Base-by-base conservation (phyloP, 2,888 invertebrate species). In the Drosophila prostipennis region DNA sequence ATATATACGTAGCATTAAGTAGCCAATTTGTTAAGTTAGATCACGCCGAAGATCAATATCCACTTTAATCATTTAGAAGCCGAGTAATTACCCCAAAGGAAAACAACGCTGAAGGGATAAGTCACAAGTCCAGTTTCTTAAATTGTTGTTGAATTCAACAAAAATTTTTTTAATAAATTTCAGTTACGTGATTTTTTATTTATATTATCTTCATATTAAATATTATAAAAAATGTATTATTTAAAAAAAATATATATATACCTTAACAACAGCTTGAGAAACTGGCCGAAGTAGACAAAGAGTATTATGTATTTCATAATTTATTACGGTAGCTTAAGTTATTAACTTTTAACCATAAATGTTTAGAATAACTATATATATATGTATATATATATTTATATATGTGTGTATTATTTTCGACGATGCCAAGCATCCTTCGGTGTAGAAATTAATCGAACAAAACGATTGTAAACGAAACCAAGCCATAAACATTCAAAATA, bases 401-500 rank as follows among this genome's bases (percentile, higher is more conserved):
- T 73, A 69, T 64, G 73, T 54, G 59, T 74, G 63, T 79, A 59
- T 53, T 56, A 59, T 76, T 55, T 72, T 69, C 49, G 54, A 75
- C 40, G 74, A 78, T 83, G 87, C 84, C 71, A 76, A 87, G 89
- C 87, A 84, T 80, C 78, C 29, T 40, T 75, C 65, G 49, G 42
- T 49, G 42, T 53, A 72, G 36, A 72, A 37, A 46, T 63, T 53
- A 43, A 42, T 37, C 55, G 37, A 39, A 39, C 37, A n/a, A 54
- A 26, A 39, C 26, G 57, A 57, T 55, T 58, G 39, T 32, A 65
- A 40, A 37, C 39, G 32, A 87, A 81, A 74, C 72, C 65, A 81
- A 85, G 81, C 87, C 81, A 87, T 81, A 80, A 78, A 84, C 54
- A 87, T 72, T 74, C 64, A 84, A 85, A 72, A 74, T 81, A 54